phyloP scores from a whole-genome alignment of 64 coral and sea anemone species.

The Pocillopora verrucosa region DNA sequence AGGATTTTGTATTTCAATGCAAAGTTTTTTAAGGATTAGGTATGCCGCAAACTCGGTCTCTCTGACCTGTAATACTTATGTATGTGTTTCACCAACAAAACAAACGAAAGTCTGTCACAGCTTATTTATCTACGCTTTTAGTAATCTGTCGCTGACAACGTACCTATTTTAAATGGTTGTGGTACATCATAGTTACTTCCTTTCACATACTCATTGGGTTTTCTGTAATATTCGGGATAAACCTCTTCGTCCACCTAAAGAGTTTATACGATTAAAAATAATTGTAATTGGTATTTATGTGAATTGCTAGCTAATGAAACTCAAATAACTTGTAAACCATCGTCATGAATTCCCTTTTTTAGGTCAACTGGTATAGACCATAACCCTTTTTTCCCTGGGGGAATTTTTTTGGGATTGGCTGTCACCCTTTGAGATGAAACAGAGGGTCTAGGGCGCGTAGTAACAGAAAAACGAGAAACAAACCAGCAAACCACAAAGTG shows the following conservation, averaged over 20 bases:
- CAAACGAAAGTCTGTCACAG: background rate
- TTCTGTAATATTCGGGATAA: slow-evolving; percentile 89
- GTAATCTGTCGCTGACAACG: background rate
- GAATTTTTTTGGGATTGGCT: too few species aligned
- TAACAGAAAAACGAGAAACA: background rate
- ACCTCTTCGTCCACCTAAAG: slow-evolving; percentile 52
- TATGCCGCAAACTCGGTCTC: too few species aligned
- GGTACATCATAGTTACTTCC: slow-evolving; percentile 92
- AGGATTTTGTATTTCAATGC: too few species aligned
- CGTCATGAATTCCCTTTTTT: too few species aligned
- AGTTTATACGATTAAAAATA: background rate
- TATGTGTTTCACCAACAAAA: too few species aligned
- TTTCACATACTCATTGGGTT: slow-evolving; percentile 80
- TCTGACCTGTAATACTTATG: too few species aligned
- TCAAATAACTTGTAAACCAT: too few species aligned
- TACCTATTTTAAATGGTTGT: slow-evolving; percentile 88
- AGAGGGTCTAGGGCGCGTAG: too few species aligned
- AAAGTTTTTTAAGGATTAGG: too few species aligned
- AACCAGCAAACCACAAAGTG: background rate
- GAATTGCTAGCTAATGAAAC: background rate
- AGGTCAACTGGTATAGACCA: too few species aligned
- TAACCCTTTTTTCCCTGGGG: too few species aligned
- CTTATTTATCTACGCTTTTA: background rate
- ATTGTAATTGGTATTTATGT: background rate
- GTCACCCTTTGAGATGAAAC: too few species aligned